Conservation (phyloP, 1,140 invertebrate species). For the Plutomurus gul region DNA sequence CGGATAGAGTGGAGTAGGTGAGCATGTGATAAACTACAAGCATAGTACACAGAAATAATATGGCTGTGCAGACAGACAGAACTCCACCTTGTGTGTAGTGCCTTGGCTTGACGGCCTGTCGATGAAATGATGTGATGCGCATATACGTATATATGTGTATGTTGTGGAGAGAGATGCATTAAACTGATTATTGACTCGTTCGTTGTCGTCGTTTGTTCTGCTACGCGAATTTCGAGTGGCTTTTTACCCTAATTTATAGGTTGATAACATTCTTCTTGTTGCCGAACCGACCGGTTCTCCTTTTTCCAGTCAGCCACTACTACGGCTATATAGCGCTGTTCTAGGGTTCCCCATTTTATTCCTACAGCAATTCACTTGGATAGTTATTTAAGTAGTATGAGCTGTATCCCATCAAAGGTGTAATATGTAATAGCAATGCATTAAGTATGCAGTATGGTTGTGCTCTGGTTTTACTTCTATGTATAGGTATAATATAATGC, state of each 20-base stretch:
- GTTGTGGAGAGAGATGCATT: slow-evolving; percentile 6
- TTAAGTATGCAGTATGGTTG: no score
- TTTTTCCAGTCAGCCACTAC: not conserved
- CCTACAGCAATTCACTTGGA: not conserved
- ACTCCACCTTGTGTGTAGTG: not conserved
- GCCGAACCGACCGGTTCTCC: slow-evolving; percentile 13
- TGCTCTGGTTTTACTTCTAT: slow-evolving; percentile 11
- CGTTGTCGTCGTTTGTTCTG: slow-evolving; percentile 28
- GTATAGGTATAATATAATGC: no score
- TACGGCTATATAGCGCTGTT: slow-evolving; percentile 1
- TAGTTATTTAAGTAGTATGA: no score
- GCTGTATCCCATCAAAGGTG: no score
- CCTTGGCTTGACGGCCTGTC: not conserved
- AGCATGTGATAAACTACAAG: no score
- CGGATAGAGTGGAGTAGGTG: no score
- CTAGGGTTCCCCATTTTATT: slow-evolving; percentile 14
- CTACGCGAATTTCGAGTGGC: slow-evolving; percentile 22
- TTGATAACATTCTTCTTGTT: slow-evolving; percentile 19
- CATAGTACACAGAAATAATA: no score
- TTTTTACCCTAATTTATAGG: slow-evolving; percentile 30
- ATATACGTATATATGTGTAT: slow-evolving; percentile 20
- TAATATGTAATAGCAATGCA: no score
- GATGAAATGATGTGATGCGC: slow-evolving; percentile 20
- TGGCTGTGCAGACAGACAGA: not conserved
- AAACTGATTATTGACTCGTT: slow-evolving; percentile 29